Base-by-base conservation (phyloP, 2,888 invertebrate genomes). In the Schrankia costaestrigalis region DNA sequence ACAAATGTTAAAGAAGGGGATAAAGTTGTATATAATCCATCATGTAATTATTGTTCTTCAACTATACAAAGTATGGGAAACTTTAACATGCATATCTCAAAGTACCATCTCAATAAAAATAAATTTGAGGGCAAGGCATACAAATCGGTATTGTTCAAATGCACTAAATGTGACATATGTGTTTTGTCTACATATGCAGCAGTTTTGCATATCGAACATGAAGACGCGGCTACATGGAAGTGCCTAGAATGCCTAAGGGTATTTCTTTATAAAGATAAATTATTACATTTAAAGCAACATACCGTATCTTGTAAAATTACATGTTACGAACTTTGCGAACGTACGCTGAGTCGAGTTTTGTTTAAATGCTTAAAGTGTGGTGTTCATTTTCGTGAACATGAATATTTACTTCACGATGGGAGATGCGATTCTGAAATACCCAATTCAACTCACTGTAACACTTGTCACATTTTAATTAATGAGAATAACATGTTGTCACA, bases 231-330 rank as follows among this genome's bases (percentile, higher is more conserved):
- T 36, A 65, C 74, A 42, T 81, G 77, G 76, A 71, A 78, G 52
- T 83, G 83, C 49, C 38, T 31, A 7, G 36, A 44, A 10, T 83
- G 83, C 44, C 38, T 54, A 13, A 59, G 53, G 37, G 59, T 66
- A 43, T 77, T 82, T 26, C 78, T 73, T 57, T 62, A 61, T 31
- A 56, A 65, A 28, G 72, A 80, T 46, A 66, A 65, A 41, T 19
- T 29, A n/a, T 35, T 66, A 10, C 83, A 83, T 55, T 35, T 46
- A 17, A 55, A 64, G 41, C 83, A 83, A 54, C 83, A 83, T 59
- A 38, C 29, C 3, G 54, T 54, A 44, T 53, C 63, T 12, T 35
- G 68, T 37, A 48, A 44, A 13, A 62, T 80, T 18, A 64, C 40
- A 34, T 62, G 71, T 5, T 49, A 67, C 28, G 57, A 63, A 32